phyloP scores from a whole-genome alignment of 1,140 invertebrate genomes.

The Drepana arcuata region DNA sequence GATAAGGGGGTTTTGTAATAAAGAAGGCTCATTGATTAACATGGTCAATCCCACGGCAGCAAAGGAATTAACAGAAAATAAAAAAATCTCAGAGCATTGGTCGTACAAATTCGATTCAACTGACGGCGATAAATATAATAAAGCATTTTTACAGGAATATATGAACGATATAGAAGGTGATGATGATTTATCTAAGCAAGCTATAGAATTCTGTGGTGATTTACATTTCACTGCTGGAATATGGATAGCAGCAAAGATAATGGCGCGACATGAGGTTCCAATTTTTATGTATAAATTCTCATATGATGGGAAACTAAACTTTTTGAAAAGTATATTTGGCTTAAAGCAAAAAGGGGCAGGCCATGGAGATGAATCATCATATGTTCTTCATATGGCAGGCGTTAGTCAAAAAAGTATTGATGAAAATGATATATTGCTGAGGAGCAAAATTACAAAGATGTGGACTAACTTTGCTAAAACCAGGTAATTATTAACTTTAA shows the following conservation, averaged over 20 bases:
- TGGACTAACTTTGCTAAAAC: conserved; percentile 76
- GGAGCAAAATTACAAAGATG: conserved; percentile 62
- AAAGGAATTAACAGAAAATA: conserved; percentile 17
- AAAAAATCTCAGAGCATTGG: conserved; percentile 24
- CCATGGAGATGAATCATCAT: conserved; percentile 66
- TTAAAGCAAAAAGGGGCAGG: conserved; percentile 49
- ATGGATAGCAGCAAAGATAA: conserved; percentile 37
- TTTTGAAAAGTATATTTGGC: conserved; percentile 53
- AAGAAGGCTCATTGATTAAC: conserved; percentile 47
- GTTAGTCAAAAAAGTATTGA: conserved; percentile 34
- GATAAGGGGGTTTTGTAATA: conserved; percentile 65
- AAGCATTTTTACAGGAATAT: no score
- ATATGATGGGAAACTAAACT: conserved; percentile 56
- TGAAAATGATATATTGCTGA: conserved; percentile 44
- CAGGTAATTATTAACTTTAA: no score
- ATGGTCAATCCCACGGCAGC: conserved; percentile 12
- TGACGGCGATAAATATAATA: conserved; percentile 14
- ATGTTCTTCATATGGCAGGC: conserved; percentile 40
- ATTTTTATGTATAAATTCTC: conserved; percentile 48
- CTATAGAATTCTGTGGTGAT: conserved; percentile 42
- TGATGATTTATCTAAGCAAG: no score
- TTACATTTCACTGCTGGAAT: conserved; percentile 58
- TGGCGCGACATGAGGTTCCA: conserved; percentile 24
- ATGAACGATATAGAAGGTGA: no score
- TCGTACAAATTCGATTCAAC: conserved; percentile 16